Evolutionary conservation across 2,888 invertebrate species (phyloP), one percentile per base, ranked within the genome.

Genomic region (Volucella inanis): DNA sequence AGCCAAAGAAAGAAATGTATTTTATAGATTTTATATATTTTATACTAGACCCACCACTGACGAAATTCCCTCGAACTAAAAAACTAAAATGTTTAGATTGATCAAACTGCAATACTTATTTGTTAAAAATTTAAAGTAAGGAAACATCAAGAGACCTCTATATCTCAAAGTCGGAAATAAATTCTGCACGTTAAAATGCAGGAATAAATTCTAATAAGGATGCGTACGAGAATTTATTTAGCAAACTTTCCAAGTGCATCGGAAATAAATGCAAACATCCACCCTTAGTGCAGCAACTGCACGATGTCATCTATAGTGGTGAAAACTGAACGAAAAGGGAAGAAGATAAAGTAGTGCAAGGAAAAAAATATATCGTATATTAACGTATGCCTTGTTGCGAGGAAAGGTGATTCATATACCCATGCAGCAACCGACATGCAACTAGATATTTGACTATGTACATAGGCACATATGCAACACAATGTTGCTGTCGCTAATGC

Each of bases 261-360:
- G 31, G 6, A 31, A 31, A 6, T 62, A 41, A 77, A 12, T 39
- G 54, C 61, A 43, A 8, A 43, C 43, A 43, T 3, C 0, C 12
- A n/a, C 8, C 31, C 15, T 15, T 10, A 10, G 14, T 38, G 45
- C 14, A 43, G 38, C 12, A 14, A 55, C 22, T 57, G 45, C 68
- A 38, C 11, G 55, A 3, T 31, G 9, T 49, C 12, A 10, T 39
- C 41, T 18, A 1, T 4, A 43, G 8, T 50, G 64, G 64, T 64
- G 9, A 12, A 0, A 59, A 72, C 45, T 72, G 10, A 72, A 72
- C 78, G 71, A 79, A 79, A 45, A 8, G 31, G n/a, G 14, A 14
- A 3, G 41, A 55, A 8, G 78, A 39, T 78, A 78, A 78, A 55
- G 78, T 41, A 78, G 78, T 64, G 77, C 52, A 10, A 8, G 59